A percentile compares a stretch with the other conserved stretches of the same genome.
Evolutionary conservation across 1,140 invertebrate genomes (phyloP).

Genomic region (Polypedilum pembai): DNA sequence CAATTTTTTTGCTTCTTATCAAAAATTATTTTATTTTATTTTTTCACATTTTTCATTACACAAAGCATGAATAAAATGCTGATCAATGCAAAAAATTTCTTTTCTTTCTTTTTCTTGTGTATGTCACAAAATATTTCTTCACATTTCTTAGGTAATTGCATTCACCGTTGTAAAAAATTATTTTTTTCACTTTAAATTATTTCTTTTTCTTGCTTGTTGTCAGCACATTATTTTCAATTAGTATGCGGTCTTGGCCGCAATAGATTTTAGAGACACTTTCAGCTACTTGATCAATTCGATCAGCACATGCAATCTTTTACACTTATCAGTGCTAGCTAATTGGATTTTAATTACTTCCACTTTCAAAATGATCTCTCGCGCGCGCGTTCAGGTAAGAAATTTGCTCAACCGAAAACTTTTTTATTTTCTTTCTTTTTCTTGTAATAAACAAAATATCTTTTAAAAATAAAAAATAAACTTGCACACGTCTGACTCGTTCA

Average conservation of each 20-base stretch:
- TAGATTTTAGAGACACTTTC: background rate
- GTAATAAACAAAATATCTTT: background rate
- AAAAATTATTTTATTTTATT: too few species aligned
- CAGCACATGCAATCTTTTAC: conserved; percentile 16
- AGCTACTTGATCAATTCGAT: background rate
- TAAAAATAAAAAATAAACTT: background rate
- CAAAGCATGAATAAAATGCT: too few species aligned
- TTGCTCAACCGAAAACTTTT: background rate
- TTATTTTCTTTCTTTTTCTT: background rate
- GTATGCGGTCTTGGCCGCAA: background rate
- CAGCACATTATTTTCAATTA: background rate
- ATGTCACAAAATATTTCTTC: background rate
- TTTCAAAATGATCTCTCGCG: background rate
- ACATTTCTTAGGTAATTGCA: background rate
- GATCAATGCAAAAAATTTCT: too few species aligned
- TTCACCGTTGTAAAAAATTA: background rate
- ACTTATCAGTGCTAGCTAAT: background rate
- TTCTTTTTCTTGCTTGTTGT: background rate
- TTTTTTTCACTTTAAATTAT: background rate
- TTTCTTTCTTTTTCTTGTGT: too few species aligned
- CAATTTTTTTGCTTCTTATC: too few species aligned
- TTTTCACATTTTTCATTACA: too few species aligned
- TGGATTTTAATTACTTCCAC: background rate
- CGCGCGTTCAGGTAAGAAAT: background rate
- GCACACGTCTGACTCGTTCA: conserved; percentile 20